These are phyloP conservation scores for Calycopis cecrops DNA, from an alignment of 1,140 invertebrate species.

Conservation along the genomic window DNA sequence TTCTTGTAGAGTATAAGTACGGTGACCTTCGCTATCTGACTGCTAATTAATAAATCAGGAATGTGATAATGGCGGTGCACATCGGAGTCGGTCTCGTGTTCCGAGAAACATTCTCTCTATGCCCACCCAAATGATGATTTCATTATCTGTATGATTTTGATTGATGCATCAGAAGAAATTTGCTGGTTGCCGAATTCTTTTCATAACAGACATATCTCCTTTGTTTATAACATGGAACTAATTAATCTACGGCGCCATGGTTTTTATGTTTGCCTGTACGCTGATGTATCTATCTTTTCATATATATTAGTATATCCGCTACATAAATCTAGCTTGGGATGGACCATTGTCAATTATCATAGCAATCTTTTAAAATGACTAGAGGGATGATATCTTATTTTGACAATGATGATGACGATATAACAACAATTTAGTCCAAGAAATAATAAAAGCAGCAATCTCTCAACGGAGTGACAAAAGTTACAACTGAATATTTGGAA, in stretches of 20 bases:
- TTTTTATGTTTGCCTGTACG: slow-evolving; percentile 46
- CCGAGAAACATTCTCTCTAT: slow-evolving; percentile 63
- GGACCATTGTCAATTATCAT: no score
- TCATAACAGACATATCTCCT: slow-evolving; percentile 61
- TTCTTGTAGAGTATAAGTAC: slow-evolving; percentile 25
- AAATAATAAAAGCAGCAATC: no score
- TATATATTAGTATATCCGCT: no score
- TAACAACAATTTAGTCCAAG: no score
- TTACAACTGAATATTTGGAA: no score
- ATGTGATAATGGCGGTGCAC: slow-evolving; percentile 65
- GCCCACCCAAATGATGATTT: slow-evolving; percentile 75
- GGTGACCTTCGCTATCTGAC: slow-evolving; percentile 38
- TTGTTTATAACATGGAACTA: slow-evolving; percentile 72
- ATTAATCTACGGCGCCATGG: slow-evolving; percentile 67
- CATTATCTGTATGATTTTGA: slow-evolving; percentile 75
- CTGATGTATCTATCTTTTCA: no score
- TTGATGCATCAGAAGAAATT: slow-evolving; percentile 71
- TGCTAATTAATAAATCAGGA: slow-evolving; percentile 72
- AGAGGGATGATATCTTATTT: no score
- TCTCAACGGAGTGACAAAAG: no score
- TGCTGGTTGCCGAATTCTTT: slow-evolving; percentile 54
- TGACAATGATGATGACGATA: no score
- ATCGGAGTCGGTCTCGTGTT: slow-evolving; percentile 41
- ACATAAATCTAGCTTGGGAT: no score
- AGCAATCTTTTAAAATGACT: no score